Conservation (phyloP, 2,113 vertebrate species). For the Gasterosteus aculeatus region DNA sequence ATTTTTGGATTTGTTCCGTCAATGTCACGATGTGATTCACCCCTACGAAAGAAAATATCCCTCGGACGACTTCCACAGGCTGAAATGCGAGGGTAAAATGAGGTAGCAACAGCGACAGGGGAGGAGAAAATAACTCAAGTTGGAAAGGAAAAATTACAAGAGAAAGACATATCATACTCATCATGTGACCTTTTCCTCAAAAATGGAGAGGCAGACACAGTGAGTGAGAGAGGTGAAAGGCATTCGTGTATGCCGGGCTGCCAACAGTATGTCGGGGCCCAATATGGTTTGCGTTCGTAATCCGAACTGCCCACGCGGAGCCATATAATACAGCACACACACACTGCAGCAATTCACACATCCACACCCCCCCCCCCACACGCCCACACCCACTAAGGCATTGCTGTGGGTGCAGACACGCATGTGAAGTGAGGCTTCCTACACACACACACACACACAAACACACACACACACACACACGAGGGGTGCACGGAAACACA, state of each 20-base stretch:
- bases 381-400: constrained; percentile 24
- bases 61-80: neutral
- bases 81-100: constrained; percentile 1
- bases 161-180: constrained; percentile 37
- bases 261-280: constrained; percentile 67
- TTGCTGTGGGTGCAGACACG: neutral
- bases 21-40: neutral
- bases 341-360: constrained; percentile 11
- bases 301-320: constrained; percentile 58
- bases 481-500: neutral
- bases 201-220: constrained; percentile 14
- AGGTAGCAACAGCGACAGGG: neutral
- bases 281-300: constrained; percentile 57
- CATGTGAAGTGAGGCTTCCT: constrained; percentile 34
- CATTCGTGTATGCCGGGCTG: constrained; percentile 44
- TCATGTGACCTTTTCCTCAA: constrained; percentile 57
- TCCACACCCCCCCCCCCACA: constrained; percentile 13
- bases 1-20: constrained; percentile 4
- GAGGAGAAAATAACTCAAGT: constrained; percentile 8
- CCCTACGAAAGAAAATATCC: neutral
- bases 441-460: constrained; percentile 3
- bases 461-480: constrained; percentile 13
- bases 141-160: constrained; percentile 43
- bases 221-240: constrained; percentile 41
- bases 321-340: constrained; percentile 23